A percentile compares a stretch with the other conserved stretches of the same genome.
Conservation (phyloP, 2,797 vertebrate genomes). For the Fistularia tabacaria region DNA sequence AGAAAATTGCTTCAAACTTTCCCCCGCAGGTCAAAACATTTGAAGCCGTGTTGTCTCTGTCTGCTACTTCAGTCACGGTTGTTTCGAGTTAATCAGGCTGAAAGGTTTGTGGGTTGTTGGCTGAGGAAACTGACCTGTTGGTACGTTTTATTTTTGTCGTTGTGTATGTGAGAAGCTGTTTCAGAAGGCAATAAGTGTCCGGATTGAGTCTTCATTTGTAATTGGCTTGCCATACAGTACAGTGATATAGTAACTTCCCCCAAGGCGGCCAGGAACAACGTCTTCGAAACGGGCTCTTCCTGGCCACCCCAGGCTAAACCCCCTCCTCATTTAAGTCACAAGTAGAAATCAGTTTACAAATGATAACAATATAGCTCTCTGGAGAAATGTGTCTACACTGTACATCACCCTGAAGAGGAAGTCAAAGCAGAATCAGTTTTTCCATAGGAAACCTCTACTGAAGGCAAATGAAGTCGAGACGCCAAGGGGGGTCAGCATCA, state of each 20-base stretch:
- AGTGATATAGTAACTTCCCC: slow-evolving; percentile 77
- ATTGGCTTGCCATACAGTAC: slow-evolving; percentile 84
- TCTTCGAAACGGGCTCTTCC: slow-evolving; percentile 52
- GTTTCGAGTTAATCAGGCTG: slow-evolving; percentile 66
- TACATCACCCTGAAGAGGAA: slow-evolving; percentile 84
- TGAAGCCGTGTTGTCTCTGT: slow-evolving; percentile 45
- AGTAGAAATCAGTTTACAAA: slow-evolving; percentile 80
- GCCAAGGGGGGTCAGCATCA: slow-evolving; percentile 68
- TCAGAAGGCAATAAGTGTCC: slow-evolving; percentile 77
- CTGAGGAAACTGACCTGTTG: slow-evolving; percentile 25
- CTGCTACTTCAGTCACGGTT: slow-evolving; percentile 63
- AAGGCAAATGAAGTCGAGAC: slow-evolving; percentile 81
- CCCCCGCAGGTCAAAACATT: slow-evolving; percentile 9
- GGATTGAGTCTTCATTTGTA: slow-evolving; percentile 78
- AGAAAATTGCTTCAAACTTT: slow-evolving; percentile 25
- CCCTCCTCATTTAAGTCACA: slow-evolving; percentile 72
- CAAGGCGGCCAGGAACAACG: slow-evolving; percentile 60
- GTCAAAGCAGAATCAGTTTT: slow-evolving; percentile 83
- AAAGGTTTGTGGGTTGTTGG: slow-evolving; percentile 47
- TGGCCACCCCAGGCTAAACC: slow-evolving; percentile 64
- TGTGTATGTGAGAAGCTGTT: slow-evolving; percentile 57
- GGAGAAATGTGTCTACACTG: slow-evolving; percentile 82
- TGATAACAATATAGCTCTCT: slow-evolving; percentile 80
- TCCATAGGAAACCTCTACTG: slow-evolving; percentile 87
- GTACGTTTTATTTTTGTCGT: slow-evolving; percentile 27